phyloP scores from a whole-genome alignment of 1,140 invertebrate genomes.

The Drepana arcuata region DNA sequence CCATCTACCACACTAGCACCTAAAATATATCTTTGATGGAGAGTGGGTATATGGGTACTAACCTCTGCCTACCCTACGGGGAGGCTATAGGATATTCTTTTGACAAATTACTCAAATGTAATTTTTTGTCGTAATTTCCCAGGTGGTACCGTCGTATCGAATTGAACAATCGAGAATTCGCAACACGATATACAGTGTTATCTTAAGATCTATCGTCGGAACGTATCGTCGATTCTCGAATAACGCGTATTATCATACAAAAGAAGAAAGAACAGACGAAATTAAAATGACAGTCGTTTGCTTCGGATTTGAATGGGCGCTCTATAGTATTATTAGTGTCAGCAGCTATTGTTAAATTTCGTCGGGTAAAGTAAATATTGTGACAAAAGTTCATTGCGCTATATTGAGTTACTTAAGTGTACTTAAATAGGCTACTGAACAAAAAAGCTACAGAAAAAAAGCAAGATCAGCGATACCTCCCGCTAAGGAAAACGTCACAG shows the following conservation, averaged over 20 bases:
- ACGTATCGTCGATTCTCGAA: conserved; percentile 22
- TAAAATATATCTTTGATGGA: too few relatives aligned
- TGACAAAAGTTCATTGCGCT: conserved; percentile 57
- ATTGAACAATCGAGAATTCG: too few relatives aligned
- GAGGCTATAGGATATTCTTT: too few relatives aligned
- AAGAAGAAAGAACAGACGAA: conserved; percentile 22
- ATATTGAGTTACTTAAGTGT: conserved; percentile 56
- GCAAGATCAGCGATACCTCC: too few relatives aligned
- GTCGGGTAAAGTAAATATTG: conserved; percentile 61
- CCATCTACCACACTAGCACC: too few relatives aligned
- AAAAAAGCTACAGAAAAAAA: conserved; percentile 21
- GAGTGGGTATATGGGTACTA: too few relatives aligned
- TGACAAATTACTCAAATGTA: too few relatives aligned
- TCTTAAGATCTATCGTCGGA: conserved; percentile 34
- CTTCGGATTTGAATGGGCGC: conserved; percentile 35
- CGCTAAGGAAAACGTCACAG: too few relatives aligned
- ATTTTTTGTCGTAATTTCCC: too few relatives aligned
- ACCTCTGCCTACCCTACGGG: too few relatives aligned
- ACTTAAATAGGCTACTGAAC: conserved; percentile 31
- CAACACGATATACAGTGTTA: too few relatives aligned
- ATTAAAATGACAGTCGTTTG: conserved; percentile 55
- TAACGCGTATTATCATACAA: conserved; percentile 32
- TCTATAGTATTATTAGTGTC: conserved; percentile 54
- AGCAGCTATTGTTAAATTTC: conserved; percentile 40
- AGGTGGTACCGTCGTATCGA: too few relatives aligned